phyloP scores from a whole-genome alignment of 2,797 vertebrate species.

The Schizopygopsis malacanthus region DNA sequence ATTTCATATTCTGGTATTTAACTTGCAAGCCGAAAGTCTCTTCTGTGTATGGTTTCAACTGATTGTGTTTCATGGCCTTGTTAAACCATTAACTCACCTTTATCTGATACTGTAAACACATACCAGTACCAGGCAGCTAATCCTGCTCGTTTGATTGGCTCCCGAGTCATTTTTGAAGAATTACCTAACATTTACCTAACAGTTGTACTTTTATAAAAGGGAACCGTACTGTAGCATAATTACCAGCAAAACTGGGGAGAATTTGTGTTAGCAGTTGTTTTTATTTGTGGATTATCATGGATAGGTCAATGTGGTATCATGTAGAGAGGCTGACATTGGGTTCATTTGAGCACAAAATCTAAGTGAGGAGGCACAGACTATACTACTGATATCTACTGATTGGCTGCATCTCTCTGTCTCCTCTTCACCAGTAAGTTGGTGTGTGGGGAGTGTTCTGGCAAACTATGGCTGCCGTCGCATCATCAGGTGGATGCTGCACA shows the following conservation, averaged over 20 bases:
- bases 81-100: constrained; percentile 33
- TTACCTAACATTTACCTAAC: not conserved
- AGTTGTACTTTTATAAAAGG: constrained; percentile 5
- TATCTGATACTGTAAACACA: not conserved
- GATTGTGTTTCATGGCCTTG: constrained; percentile 40
- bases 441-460: too few species aligned
- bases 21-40: not conserved
- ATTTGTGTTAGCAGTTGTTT: not conserved
- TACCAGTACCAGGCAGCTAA: not conserved
- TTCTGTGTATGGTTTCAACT: not conserved
- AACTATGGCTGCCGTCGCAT: too few species aligned
- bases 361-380: constrained; percentile 47
- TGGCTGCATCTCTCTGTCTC: too few species aligned
- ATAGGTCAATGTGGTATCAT: not conserved
- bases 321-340: not conserved
- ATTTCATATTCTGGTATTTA: constrained; percentile 38
- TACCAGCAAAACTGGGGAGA: constrained; percentile 8
- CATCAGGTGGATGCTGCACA: too few species aligned
- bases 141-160: not conserved
- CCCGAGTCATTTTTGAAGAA: not conserved
- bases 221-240: constrained; percentile 19
- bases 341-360: not conserved
- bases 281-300: not conserved
- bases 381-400: not conserved
- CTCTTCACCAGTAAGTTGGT: too few species aligned